These are phyloP conservation scores for Blennius ocellaris DNA, from an alignment of 2,113 vertebrate genomes.

Conservation along the genomic window DNA sequence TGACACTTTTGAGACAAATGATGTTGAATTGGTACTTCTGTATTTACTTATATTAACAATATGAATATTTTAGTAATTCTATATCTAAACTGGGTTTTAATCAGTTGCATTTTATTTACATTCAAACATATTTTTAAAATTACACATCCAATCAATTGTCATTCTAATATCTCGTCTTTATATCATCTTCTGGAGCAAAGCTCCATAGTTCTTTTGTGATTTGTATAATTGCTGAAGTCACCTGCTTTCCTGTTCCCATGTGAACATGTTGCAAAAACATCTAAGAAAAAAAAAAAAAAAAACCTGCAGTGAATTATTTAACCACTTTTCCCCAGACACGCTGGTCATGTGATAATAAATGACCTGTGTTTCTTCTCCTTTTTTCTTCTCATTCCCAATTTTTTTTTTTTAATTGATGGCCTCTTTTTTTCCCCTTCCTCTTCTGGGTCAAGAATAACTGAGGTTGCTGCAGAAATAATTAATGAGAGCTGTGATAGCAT, in stretches of 20 bases:
- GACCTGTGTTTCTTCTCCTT: background rate
- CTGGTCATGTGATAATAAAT: background rate
- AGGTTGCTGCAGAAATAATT: constrained; percentile 42
- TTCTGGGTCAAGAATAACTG: constrained; percentile 9
- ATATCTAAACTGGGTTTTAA: too few species aligned
- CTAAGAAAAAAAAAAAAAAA: background rate
- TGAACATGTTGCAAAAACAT: background rate
- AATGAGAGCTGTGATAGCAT: constrained; percentile 45
- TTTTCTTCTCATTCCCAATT: background rate
- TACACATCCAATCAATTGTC: too few species aligned
- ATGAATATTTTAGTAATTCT: too few species aligned
- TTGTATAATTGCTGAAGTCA: background rate
- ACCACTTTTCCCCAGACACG: background rate
- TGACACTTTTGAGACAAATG: too few species aligned
- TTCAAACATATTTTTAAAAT: too few species aligned
- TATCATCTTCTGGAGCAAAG: background rate
- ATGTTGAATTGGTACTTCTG: too few species aligned
- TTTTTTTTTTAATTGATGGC: background rate
- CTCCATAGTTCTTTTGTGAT: background rate
- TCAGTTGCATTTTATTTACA: too few species aligned
- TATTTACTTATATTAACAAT: too few species aligned
- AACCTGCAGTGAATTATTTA: background rate
- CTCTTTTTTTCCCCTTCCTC: background rate
- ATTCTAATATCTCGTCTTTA: background rate
- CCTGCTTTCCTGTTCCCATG: background rate